Conservation (phyloP, 2,888 invertebrate species). For the Ethmia dodecea region DNA sequence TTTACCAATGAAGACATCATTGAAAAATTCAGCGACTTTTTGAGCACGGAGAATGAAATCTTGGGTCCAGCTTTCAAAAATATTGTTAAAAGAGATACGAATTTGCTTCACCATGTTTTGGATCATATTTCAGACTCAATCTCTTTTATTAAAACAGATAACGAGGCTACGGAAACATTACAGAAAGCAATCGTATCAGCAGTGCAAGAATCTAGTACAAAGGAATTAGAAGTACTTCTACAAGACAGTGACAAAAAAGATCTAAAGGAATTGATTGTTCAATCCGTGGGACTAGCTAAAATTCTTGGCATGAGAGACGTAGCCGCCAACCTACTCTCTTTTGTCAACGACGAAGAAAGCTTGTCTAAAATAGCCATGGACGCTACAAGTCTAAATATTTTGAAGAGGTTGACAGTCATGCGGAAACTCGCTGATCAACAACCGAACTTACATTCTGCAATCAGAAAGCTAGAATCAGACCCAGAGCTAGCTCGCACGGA, state of each 20-base stretch:
- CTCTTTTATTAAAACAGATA: slow-evolving; percentile 78
- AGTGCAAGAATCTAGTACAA: slow-evolving; percentile 79
- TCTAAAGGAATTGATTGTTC: slow-evolving; percentile 70
- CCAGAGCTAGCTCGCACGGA: slow-evolving; percentile 83
- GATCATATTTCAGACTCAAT: slow-evolving; percentile 80
- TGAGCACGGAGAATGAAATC: slow-evolving; percentile 80
- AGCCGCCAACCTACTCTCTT: slow-evolving; percentile 72
- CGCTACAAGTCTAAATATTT: slow-evolving; percentile 78
- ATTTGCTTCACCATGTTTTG: slow-evolving; percentile 77
- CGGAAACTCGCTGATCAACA: slow-evolving; percentile 82
- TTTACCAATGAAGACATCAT: slow-evolving; percentile 77
- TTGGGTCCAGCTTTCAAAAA: slow-evolving; percentile 81
- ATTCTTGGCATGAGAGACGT: slow-evolving; percentile 82
- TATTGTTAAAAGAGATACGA: slow-evolving; percentile 79
- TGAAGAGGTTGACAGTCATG: slow-evolving; percentile 84
- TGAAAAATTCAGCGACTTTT: slow-evolving; percentile 80
- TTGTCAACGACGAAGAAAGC: slow-evolving; percentile 75
- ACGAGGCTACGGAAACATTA: slow-evolving; percentile 80
- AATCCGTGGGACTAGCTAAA: slow-evolving; percentile 83
- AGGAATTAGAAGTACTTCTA: slow-evolving; percentile 74
- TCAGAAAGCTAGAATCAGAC: slow-evolving; percentile 80
- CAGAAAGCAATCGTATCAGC: slow-evolving; percentile 82
- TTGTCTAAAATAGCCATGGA: slow-evolving; percentile 77
- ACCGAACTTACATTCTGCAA: slow-evolving; percentile 78
- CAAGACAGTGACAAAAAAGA: slow-evolving; percentile 64